Percentiles rank a stretch among this genome's conserved stretches.
These are phyloP conservation scores for Brachyistius frenatus DNA, from an alignment of 2,113 vertebrate genomes.

Conservation along the genomic window DNA sequence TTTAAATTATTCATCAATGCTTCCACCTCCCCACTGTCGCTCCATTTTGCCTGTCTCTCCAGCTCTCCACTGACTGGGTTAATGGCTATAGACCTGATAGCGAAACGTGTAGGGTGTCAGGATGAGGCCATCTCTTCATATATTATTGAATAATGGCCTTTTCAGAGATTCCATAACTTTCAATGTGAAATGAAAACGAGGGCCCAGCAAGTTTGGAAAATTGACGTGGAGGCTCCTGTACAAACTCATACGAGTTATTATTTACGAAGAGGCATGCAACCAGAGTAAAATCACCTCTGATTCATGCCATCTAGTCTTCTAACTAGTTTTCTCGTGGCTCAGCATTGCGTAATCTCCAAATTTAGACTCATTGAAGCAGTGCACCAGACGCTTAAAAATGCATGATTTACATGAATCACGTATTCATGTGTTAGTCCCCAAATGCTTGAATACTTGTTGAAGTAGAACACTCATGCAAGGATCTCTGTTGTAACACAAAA, in stretches of 20 bases:
- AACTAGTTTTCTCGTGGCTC: neutral
- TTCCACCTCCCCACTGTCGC: slow-evolving; percentile 51
- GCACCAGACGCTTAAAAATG: slow-evolving; percentile 18
- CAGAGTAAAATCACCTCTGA: slow-evolving; percentile 17
- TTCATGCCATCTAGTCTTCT: slow-evolving; percentile 7
- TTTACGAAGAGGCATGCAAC: slow-evolving; percentile 15
- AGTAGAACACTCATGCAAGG: neutral
- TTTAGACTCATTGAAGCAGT: neutral
- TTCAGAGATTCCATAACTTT: slow-evolving; percentile 66
- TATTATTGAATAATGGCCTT: slow-evolving; percentile 77
- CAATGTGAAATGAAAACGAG: slow-evolving; percentile 30
- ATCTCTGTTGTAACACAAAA: slow-evolving; percentile 15
- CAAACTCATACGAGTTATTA: slow-evolving; percentile 35
- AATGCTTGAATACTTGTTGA: slow-evolving; percentile 10
- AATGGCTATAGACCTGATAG: slow-evolving; percentile 48
- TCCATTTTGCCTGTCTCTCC: slow-evolving; percentile 51
- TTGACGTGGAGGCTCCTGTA: neutral
- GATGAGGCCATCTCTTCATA: slow-evolving; percentile 64
- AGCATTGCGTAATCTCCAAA: neutral
- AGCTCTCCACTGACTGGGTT: slow-evolving; percentile 44
- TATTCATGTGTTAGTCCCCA: slow-evolving; percentile 11
- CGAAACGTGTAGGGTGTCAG: slow-evolving; percentile 73
- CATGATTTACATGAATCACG: slow-evolving; percentile 8
- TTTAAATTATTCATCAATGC: slow-evolving; percentile 78
- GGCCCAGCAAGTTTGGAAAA: slow-evolving; percentile 16